Conservation (phyloP, 2,888 invertebrate genomes). For the Griposia aprilina region DNA sequence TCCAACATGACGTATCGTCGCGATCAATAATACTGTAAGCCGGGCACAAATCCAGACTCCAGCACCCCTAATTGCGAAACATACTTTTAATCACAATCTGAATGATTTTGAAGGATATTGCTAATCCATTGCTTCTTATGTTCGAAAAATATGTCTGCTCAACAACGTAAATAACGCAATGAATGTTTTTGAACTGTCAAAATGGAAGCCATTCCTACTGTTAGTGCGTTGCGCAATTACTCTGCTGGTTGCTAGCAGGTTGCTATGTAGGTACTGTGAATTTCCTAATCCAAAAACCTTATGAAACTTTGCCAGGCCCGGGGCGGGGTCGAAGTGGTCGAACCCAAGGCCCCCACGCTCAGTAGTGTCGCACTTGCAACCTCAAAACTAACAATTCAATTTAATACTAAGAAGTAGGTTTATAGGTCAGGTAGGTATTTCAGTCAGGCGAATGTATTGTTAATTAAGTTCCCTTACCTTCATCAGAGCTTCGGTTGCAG, state of each 20-base stretch:
- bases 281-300: not conserved
- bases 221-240: too few species aligned
- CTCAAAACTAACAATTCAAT: not conserved
- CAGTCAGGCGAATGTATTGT: not conserved
- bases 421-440: not conserved
- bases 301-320: not conserved
- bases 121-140: too few species aligned
- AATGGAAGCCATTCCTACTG: too few species aligned
- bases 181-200: too few species aligned
- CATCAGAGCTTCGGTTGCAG: slow-evolving; percentile 91
- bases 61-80: not conserved
- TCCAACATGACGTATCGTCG: too few species aligned
- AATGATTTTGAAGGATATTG: too few species aligned
- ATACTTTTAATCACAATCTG: too few species aligned
- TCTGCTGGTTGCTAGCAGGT: too few species aligned
- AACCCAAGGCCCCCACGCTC: not conserved
- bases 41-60: not conserved
- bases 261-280: not conserved
- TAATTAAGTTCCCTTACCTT: slow-evolving; percentile 88
- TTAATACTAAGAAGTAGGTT: not conserved
- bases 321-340: not conserved
- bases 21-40: not conserved
- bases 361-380: not conserved
- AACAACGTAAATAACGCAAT: too few species aligned
- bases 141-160: too few species aligned